Percentiles rank a stretch among this genome's conserved stretches.
phyloP scores from a whole-genome alignment of 2,113 vertebrate species.

The Cepphus grylle region DNA sequence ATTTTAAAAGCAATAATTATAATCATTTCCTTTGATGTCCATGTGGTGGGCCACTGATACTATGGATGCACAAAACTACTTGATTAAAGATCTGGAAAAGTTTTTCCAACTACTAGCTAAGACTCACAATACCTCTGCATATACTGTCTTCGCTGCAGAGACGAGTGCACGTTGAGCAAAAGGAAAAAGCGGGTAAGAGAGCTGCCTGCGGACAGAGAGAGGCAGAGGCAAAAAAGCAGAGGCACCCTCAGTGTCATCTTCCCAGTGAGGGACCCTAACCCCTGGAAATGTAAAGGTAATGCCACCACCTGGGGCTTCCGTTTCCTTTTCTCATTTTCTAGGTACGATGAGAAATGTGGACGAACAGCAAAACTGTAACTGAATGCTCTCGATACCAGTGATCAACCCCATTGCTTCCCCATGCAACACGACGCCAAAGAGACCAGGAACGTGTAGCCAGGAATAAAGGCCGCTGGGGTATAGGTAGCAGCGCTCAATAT shows the following conservation, averaged over 20 bases:
- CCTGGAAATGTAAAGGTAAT: background rate
- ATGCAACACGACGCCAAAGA: background rate
- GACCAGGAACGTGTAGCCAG: fast-evolving
- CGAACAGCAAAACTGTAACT: background rate
- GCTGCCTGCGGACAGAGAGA: background rate
- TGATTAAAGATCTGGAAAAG: slow-evolving; percentile 38
- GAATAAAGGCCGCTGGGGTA: background rate
- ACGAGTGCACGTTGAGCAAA: background rate
- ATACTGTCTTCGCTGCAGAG: background rate
- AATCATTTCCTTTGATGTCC: slow-evolving; percentile 55
- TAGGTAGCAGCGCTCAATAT: background rate
- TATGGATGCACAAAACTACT: slow-evolving; percentile 16
- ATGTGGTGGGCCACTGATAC: slow-evolving; percentile 46
- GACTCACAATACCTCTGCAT: background rate
- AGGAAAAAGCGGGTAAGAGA: background rate
- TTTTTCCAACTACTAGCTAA: slow-evolving; percentile 21
- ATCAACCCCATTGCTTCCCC: background rate
- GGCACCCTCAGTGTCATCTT: background rate
- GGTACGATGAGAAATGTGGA: background rate
- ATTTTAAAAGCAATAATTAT: slow-evolving; percentile 62
- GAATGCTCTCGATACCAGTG: background rate
- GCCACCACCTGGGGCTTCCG: background rate
- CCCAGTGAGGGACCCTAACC: background rate
- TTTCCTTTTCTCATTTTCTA: background rate
- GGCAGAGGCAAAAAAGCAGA: background rate